Conservation (phyloP, 1,140 invertebrate genomes). For the Ceratoteleas bidentatus region DNA sequence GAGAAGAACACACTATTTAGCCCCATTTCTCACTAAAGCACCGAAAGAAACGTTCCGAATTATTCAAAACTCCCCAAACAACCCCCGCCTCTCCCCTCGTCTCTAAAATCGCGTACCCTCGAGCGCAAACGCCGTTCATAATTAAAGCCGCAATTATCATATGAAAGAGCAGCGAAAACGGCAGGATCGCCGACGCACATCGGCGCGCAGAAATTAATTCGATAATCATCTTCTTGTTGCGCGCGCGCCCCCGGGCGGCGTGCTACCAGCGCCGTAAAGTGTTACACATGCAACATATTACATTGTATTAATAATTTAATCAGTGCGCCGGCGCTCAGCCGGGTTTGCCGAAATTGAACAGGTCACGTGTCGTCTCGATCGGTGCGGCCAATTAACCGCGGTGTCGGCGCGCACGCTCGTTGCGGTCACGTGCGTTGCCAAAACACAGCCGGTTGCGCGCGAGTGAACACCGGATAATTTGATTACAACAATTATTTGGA, state of each 20-base stretch:
- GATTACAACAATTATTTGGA: constrained; percentile 5
- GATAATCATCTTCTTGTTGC: constrained; percentile 35
- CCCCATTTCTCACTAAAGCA: no score
- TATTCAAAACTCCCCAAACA: no score
- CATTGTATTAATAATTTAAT: constrained; percentile 58
- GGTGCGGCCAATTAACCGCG: constrained; percentile 54
- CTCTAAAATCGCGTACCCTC: not conserved
- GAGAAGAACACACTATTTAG: no score
- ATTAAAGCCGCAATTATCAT: constrained; percentile 28
- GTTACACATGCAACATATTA: constrained; percentile 41
- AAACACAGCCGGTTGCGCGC: constrained; percentile 52
- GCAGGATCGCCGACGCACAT: constrained; percentile 3
- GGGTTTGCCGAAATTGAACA: constrained; percentile 39
- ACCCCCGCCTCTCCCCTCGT: not conserved
- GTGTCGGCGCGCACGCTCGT: constrained; percentile 25
- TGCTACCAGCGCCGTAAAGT: constrained; percentile 43
- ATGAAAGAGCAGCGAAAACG: constrained; percentile 22
- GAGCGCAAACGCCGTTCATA: not conserved
- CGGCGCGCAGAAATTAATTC: constrained; percentile 41
- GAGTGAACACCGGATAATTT: constrained; percentile 42
- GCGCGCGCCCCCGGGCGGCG: constrained; percentile 24
- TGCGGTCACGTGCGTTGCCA: constrained; percentile 50
- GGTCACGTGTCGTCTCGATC: constrained; percentile 54
- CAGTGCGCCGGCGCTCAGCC: constrained; percentile 1
- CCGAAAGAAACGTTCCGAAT: no score